These are phyloP conservation scores for Drosophila hydei DNA, from an alignment of 1,140 invertebrate species.

Conservation along the genomic window DNA sequence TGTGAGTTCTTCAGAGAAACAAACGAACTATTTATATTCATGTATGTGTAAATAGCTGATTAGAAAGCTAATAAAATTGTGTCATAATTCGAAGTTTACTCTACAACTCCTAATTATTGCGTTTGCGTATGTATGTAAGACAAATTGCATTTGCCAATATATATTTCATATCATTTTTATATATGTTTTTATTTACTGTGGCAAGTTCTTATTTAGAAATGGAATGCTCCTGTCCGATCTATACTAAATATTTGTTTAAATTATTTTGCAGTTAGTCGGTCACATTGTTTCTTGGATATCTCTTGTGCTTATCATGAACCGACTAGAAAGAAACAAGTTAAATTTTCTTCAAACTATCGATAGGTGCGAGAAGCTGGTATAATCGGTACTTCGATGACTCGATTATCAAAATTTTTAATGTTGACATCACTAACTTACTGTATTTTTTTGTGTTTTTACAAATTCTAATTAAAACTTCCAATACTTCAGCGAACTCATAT, in stretches of 20 bases:
- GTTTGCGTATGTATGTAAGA: background rate
- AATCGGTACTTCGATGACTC: slow-evolving; percentile 43
- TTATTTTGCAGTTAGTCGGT: background rate
- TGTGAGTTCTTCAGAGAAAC: slow-evolving; percentile 40
- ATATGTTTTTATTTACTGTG: background rate
- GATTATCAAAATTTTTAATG: slow-evolving; percentile 36
- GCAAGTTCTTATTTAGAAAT: background rate
- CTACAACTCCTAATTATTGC: slow-evolving; percentile 12
- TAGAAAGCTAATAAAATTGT: slow-evolving; percentile 22
- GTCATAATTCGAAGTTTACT: slow-evolving; percentile 23
- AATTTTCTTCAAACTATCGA: slow-evolving; percentile 21
- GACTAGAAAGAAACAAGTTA: background rate
- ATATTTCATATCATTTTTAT: background rate
- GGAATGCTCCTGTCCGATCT: background rate
- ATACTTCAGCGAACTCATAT: slow-evolving; percentile 31
- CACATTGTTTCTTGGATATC: slow-evolving; percentile 18
- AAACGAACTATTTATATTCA: slow-evolving; percentile 15
- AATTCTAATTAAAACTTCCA: slow-evolving; percentile 40
- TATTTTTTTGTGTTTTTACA: slow-evolving; percentile 45
- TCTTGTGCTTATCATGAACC: background rate
- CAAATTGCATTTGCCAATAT: background rate
- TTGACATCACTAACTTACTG: slow-evolving; percentile 41
- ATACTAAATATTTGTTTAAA: slow-evolving; percentile 3
- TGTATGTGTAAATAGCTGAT: slow-evolving; percentile 21
- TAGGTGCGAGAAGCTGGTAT: background rate